phyloP scores from a whole-genome alignment of 1,140 invertebrate genomes.

The Halictus rubicundus region DNA sequence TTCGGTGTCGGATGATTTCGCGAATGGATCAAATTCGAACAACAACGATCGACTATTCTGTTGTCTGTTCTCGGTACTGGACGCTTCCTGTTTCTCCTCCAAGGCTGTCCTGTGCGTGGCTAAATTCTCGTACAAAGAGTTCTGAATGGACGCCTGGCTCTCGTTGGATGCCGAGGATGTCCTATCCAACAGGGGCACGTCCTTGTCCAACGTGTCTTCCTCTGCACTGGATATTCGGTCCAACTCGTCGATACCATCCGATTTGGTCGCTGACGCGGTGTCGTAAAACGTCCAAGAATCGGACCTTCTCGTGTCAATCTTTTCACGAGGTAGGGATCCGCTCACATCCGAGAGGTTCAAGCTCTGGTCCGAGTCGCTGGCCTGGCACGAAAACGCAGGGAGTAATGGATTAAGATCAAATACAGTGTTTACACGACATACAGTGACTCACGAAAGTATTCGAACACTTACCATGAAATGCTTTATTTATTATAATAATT shows the following conservation, averaged over 20 bases:
- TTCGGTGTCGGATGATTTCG: conserved; percentile 43
- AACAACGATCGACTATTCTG: conserved; percentile 70
- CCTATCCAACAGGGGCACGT: conserved; percentile 52
- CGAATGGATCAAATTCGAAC: conserved; percentile 74
- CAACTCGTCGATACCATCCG: conserved; percentile 54
- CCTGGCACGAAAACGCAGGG: conserved; percentile 27
- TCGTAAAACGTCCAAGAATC: conserved; percentile 83
- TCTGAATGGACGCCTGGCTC: conserved; percentile 69
- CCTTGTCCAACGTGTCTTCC: conserved; percentile 53
- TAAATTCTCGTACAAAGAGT: conserved; percentile 77
- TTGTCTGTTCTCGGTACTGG: conserved; percentile 10
- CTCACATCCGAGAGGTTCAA: conserved; percentile 68
- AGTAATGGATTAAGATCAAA: neutral
- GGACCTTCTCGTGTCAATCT: conserved; percentile 69
- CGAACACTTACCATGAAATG: too few relatives aligned
- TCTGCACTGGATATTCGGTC: conserved; percentile 71
- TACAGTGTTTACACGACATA: too few relatives aligned
- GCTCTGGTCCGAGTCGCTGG: conserved; percentile 78
- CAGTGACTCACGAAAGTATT: too few relatives aligned
- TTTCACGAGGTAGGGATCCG: conserved; percentile 28
- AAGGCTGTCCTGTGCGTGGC: conserved; percentile 27
- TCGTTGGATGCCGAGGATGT: conserved; percentile 58
- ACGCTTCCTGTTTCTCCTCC: conserved; percentile 4
- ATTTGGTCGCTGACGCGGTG: conserved; percentile 50
- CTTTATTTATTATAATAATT: too few relatives aligned